Evolutionary conservation across 2,888 invertebrate genomes (phyloP).

Genomic region (Tribolium freemani): DNA sequence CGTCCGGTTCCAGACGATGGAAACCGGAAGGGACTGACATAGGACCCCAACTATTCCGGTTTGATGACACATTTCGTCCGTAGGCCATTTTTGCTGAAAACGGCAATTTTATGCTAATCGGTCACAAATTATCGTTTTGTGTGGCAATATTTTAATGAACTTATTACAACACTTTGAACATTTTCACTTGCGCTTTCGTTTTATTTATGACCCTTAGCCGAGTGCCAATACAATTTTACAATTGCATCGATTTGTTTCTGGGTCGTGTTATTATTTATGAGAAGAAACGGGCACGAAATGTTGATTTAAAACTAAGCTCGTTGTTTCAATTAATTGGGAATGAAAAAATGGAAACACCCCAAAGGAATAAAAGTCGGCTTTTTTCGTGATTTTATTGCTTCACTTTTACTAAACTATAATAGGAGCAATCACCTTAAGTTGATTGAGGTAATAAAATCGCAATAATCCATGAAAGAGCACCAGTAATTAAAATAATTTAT

Average conservation of each 20-base stretch:
- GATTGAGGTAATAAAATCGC: not conserved
- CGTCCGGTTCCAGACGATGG: constrained; percentile 59
- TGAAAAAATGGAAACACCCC: not conserved
- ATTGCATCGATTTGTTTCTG: not conserved
- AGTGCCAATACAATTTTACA: constrained; percentile 17
- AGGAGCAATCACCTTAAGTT: not conserved
- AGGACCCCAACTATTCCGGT: constrained; percentile 75
- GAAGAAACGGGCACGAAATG: not conserved
- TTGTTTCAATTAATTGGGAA: not conserved
- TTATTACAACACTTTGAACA: not conserved
- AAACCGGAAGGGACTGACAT: constrained; percentile 70
- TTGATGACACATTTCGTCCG: constrained; percentile 55
- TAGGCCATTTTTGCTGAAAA: constrained; percentile 53
- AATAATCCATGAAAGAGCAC: not conserved
- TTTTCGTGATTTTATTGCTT: not conserved
- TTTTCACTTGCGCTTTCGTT: constrained; percentile 32
- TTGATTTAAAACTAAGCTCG: not conserved
- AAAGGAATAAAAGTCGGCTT: not conserved
- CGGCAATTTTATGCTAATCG: not conserved
- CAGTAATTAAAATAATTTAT: too few relatives aligned
- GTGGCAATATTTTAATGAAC: not conserved
- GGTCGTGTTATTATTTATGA: not conserved
- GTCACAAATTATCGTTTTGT: not conserved
- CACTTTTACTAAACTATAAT: not conserved
- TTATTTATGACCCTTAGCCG: constrained; percentile 24